Evolutionary conservation across 37 sponge, comb jelly and placozoan species (phyloP).

Genomic region (Beroe forskalii): DNA sequence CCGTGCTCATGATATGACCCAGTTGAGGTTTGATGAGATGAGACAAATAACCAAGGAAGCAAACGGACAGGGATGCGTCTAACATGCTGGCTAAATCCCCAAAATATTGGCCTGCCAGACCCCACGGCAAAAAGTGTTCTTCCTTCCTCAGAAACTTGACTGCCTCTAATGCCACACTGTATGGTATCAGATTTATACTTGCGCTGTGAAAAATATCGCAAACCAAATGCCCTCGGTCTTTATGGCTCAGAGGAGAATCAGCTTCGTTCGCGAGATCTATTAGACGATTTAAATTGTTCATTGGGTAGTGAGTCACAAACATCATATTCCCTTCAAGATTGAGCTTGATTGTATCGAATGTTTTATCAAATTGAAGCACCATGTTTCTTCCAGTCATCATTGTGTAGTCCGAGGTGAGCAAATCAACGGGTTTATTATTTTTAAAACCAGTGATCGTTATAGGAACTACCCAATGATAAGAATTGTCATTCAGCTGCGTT

Average conservation of each 20-base stretch:
- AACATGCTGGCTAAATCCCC: not conserved
- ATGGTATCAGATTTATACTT: constrained; percentile 11
- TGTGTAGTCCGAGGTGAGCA: not conserved
- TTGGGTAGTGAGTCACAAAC: constrained; percentile 36
- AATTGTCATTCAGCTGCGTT: not conserved
- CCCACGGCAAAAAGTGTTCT: constrained; percentile 5
- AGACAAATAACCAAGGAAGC: not conserved
- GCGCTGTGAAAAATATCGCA: constrained; percentile 13
- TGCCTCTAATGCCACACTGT: constrained; percentile 4
- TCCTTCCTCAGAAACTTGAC: not conserved
- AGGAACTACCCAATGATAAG: constrained; percentile 10
- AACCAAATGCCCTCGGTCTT: not conserved
- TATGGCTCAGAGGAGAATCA: not conserved
- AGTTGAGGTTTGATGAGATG: not conserved
- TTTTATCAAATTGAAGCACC: not conserved
- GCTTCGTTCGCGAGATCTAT: not conserved
- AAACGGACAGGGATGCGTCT: not conserved
- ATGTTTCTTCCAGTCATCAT: constrained; percentile 12
- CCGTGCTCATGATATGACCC: not conserved
- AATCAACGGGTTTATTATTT: not conserved
- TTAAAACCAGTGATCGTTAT: not conserved
- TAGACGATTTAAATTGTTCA: too few relatives aligned
- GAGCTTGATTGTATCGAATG: not conserved
- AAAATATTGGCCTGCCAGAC: not conserved
- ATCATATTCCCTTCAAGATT: not conserved